phyloP scores from a whole-genome alignment of 1,140 invertebrate species.

The Drosophila funebris region DNA sequence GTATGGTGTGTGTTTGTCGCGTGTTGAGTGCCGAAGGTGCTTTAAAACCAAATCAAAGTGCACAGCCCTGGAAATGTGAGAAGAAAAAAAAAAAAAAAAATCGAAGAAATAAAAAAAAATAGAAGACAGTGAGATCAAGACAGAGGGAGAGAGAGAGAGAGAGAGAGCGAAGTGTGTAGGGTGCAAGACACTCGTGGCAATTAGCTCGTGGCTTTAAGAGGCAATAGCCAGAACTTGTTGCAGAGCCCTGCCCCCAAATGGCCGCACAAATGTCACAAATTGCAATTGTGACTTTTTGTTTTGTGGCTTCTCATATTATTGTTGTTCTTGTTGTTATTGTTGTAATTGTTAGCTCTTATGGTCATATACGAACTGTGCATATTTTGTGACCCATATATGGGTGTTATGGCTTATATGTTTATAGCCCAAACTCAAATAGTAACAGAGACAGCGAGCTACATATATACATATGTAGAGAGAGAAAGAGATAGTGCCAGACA shows the following conservation, averaged over 20 bases:
- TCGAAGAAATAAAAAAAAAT: not conserved
- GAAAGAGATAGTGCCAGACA: not conserved
- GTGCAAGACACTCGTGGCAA: constrained; percentile 3
- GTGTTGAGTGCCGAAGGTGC: constrained; percentile 55
- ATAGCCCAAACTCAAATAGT: constrained; percentile 10
- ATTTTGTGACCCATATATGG: constrained; percentile 32
- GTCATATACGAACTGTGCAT: constrained; percentile 1
- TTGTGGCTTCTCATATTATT: no score
- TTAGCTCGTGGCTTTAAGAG: constrained; percentile 16
- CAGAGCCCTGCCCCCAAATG: constrained; percentile 2
- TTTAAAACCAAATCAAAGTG: constrained; percentile 50
- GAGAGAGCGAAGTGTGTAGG: not conserved
- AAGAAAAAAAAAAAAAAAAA: constrained; percentile 11
- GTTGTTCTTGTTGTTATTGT: not conserved
- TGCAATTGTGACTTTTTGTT: not conserved
- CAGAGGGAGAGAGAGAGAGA: not conserved
- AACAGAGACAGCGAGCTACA: not conserved
- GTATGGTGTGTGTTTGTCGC: constrained; percentile 34
- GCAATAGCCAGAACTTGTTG: constrained; percentile 21
- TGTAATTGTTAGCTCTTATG: not conserved
- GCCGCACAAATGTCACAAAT: not conserved
- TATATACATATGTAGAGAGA: not conserved
- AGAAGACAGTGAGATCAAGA: constrained; percentile 14
- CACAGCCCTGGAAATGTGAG: constrained; percentile 31
- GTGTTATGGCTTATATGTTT: constrained; percentile 2